Evolutionary conservation across 2,113 vertebrate genomes (phyloP), one percentile per base, ranked within the genome.

Genomic region (Anoplopoma fimbria): DNA sequence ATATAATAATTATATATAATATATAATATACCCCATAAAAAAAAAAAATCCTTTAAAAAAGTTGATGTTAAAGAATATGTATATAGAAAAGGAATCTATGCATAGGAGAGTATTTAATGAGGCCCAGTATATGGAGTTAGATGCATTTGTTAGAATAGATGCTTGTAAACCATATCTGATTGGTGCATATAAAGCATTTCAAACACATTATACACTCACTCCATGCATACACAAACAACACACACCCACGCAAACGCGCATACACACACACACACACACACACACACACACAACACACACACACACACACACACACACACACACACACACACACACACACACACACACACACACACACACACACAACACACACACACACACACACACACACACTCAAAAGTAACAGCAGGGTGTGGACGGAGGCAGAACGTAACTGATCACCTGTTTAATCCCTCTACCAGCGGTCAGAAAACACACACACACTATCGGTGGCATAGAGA

Each of bases 141-240:
- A n/a, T n/a, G n/a, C n/a, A n/a, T n/a, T n/a, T n/a, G n/a, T n/a
- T n/a, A 58, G 31, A 40, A 27, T 33, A 67, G 21, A 86, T 65
- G 79, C 31, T 77, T 81, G 67, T 77, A 82, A 88, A 84, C 83
- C 76, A 61, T 19, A 76, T 77, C 21, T 83, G 45, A 82, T 45
- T 72, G 31, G 27, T 25, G 51, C 68, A 79, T 47, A 57, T 72
- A 71, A 77, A 82, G 76, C 80, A 29, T 91, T 87, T 85, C 83
- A 86, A 86, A 82, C 55, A 81, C 75, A 82, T 76, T 74, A 62
- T 31, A 57, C 71, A 87, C 77, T 68, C 85, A 73, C 29, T 9
- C 27, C 9, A 51, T 45, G 36, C 68, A 57, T n/a, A 45, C 15
- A 19, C 13, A n/a, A n/a, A n/a, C 40, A 9, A 42, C 8, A 8